These are phyloP conservation scores for Fistularia tabacaria DNA, from an alignment of 2,797 vertebrate genomes.

Conservation along the genomic window DNA sequence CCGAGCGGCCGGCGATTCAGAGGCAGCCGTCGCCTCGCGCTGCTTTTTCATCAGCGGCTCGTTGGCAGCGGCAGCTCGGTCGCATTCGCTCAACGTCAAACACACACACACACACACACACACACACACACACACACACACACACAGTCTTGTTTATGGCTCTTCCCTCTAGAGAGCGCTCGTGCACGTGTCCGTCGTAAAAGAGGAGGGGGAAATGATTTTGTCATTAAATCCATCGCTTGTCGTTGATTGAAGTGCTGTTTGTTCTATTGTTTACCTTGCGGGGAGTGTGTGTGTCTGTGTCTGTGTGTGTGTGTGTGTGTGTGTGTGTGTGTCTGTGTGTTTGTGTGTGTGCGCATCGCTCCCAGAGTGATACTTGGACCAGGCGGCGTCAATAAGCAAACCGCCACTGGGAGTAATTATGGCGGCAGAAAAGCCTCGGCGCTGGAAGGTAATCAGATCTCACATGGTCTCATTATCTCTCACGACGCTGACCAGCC, in stretches of 20 bases:
- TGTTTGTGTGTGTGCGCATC: constrained; percentile 61
- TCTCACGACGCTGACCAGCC: constrained; percentile 55
- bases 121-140: constrained; percentile 29
- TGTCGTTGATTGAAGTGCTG: constrained; percentile 62
- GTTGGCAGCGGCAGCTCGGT: constrained; percentile 51
- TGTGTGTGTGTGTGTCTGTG: constrained; percentile 5
- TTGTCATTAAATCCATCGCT: constrained; percentile 73
- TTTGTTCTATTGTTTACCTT: constrained; percentile 68
- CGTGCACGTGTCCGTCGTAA: constrained; percentile 45
- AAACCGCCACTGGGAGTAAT: constrained; percentile 72
- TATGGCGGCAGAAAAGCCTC: constrained; percentile 64
- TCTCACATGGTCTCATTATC: constrained; percentile 71
- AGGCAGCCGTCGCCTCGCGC: constrained; percentile 23
- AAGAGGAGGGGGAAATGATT: constrained; percentile 60
- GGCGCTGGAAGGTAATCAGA: constrained; percentile 63
- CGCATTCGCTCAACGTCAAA: constrained; percentile 47
- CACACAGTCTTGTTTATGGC: constrained; percentile 50
- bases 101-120: constrained; percentile 38
- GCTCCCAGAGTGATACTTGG: constrained; percentile 62
- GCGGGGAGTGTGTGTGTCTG: constrained; percentile 35
- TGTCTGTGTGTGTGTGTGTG: too few species aligned
- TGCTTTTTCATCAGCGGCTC: constrained; percentile 56
- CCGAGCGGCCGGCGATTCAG: too few species aligned
- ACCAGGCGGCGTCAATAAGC: constrained; percentile 65
- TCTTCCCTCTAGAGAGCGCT: constrained; percentile 29